Evolutionary conservation across 2,113 vertebrate species (phyloP), one percentile per base, ranked within the genome.

Genomic region (Merops nubicus): DNA sequence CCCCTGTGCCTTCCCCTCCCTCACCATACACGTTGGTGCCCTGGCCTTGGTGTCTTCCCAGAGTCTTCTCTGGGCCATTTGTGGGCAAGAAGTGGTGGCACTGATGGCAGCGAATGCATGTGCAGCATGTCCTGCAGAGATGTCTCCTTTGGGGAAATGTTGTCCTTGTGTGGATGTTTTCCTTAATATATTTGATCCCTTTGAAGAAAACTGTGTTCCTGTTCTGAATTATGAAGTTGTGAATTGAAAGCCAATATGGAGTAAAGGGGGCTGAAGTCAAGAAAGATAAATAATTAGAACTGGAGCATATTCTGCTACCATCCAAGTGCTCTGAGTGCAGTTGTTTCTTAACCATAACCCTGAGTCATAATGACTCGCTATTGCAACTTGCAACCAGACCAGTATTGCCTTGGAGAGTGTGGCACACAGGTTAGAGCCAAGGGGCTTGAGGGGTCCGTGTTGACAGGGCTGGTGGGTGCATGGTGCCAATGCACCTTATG

Each of bases 381-480:
- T 54, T 78, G 26, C 31, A 22, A 54, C 9, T 43, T 83, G 57
- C 42, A 80, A 3, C 6, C 23, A 62, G 33, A 54, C 9, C 26
- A 9, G 33, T 25, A 25, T 60, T 17, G 11, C 6, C 6, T 34
- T n/a, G 16, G 69, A 50, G 33, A 60, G 53, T 38, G 0, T 63
- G 40, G 7, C 38, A 11, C 38, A 11, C 14, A 40, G n/a, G 7
- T 33, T 87, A 36, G 53, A 88, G 29, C n/a, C 60, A 12, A 17
- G 57, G 82, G 60, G 28, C 29, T 40, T n/a, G 45, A 83, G n/a
- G 26, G 26, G 8, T 84, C 31, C 40, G 18, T 1, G 2, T 1
- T 85, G 36, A n/a, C 3, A 12, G 38, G n/a, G 4, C 20, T 50
- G 16, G 38, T 0, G 8, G 23, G 11, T 38, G 4, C 12, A 1